These are phyloP conservation scores for Dasyornis broadbenti DNA, from an alignment of 2,113 vertebrate genomes.

Conservation along the genomic window DNA sequence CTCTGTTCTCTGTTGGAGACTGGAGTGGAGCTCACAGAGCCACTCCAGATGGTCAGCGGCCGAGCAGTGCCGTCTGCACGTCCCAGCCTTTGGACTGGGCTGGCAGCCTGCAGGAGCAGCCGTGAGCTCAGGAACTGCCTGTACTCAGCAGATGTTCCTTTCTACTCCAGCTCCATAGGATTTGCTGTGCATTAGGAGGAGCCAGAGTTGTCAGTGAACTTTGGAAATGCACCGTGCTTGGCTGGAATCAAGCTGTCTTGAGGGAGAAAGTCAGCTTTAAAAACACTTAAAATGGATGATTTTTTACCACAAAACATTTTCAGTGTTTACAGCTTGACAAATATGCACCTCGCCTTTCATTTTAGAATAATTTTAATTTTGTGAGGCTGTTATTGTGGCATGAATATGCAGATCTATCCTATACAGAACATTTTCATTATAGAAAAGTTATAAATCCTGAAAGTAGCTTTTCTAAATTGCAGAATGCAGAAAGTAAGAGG, in stretches of 20 bases:
- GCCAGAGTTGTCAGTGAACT: neutral
- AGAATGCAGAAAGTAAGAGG: neutral
- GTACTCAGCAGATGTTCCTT: neutral
- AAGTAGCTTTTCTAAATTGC: neutral
- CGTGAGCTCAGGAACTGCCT: neutral
- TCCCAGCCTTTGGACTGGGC: neutral
- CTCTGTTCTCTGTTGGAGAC: neutral
- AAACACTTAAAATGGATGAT: neutral
- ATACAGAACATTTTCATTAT: neutral
- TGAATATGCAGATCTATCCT: neutral
- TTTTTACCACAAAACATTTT: neutral
- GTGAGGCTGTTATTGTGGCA: neutral
- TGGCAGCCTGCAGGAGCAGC: neutral
- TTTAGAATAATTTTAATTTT: neutral
- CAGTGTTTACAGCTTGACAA: neutral
- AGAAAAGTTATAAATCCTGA: neutral
- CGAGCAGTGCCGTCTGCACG: accelerated
- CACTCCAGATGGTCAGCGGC: neutral
- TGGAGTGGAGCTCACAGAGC: neutral
- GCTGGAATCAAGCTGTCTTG: neutral
- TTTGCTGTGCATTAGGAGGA: accelerated
- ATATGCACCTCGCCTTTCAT: neutral
- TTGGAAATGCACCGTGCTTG: accelerated
- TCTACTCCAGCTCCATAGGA: neutral
- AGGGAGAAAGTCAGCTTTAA: neutral